Evolutionary conservation across 2,888 invertebrate genomes (phyloP).

Genomic region (Sinelater perroti): DNA sequence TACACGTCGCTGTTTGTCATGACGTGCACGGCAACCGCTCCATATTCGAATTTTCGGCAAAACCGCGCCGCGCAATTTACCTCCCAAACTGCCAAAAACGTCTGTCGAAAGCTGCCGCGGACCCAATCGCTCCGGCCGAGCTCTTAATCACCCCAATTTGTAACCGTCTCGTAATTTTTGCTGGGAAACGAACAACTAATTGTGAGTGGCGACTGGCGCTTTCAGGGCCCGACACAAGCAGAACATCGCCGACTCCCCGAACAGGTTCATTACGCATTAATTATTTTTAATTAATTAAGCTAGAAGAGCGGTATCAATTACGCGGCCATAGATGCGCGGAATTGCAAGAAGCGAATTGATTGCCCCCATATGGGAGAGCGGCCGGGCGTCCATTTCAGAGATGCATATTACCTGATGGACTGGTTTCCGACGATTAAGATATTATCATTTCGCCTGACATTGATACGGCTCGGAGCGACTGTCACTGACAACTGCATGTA

Average conservation of each 20-base stretch:
- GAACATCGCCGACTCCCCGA: slow-evolving; percentile 18
- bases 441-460: slow-evolving; percentile 48
- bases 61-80: slow-evolving; percentile 14
- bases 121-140: slow-evolving; percentile 28
- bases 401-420: slow-evolving; percentile 47
- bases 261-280: slow-evolving; percentile 33
- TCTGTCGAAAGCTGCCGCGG: slow-evolving; percentile 25
- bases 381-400: slow-evolving; percentile 39
- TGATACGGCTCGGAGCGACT: slow-evolving; percentile 41
- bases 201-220: slow-evolving; percentile 7
- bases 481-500: slow-evolving; percentile 37
- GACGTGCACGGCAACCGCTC: too few species aligned
- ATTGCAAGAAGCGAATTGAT: slow-evolving; percentile 44
- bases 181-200: slow-evolving; percentile 19
- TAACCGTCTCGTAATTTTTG: slow-evolving; percentile 25
- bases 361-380: slow-evolving; percentile 31
- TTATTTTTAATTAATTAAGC: slow-evolving; percentile 31
- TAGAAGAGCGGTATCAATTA: slow-evolving; percentile 29
- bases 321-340: slow-evolving; percentile 16
- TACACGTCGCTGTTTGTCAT: too few species aligned
- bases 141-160: slow-evolving; percentile 29
- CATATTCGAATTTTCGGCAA: slow-evolving; percentile 1
- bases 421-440: slow-evolving; percentile 51
- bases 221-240: slow-evolving; percentile 1
- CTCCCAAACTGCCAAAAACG: slow-evolving; percentile 16